Conservation (phyloP, 1,140 invertebrate species). For the Hyles euphorbiae region DNA sequence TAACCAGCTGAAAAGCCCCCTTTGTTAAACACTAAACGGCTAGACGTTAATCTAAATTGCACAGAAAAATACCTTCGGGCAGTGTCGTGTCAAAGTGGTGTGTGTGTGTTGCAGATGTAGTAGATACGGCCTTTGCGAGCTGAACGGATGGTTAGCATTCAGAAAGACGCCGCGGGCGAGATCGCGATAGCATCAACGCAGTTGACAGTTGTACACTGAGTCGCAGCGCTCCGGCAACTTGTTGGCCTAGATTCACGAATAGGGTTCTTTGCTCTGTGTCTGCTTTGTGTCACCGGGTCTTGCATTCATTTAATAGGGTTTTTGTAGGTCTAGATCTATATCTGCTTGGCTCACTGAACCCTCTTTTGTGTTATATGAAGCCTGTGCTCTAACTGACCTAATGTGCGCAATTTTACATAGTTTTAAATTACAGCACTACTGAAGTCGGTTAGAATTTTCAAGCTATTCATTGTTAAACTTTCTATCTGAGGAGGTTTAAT, state of each 20-base stretch:
- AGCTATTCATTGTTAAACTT: no score
- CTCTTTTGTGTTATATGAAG: no score
- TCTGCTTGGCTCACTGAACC: no score
- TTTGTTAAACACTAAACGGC: slow-evolving; percentile 38
- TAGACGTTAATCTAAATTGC: slow-evolving; percentile 49
- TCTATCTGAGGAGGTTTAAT: no score
- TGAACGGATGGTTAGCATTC: slow-evolving; percentile 62
- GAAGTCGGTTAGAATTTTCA: no score
- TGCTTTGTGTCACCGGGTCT: no score
- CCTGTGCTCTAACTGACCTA: no score
- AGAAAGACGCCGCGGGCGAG: slow-evolving; percentile 55
- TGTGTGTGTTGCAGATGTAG: slow-evolving; percentile 34
- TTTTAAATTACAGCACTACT: no score
- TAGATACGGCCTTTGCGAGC: slow-evolving; percentile 44
- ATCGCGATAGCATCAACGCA: slow-evolving; percentile 54
- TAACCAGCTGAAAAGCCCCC: slow-evolving; percentile 7
- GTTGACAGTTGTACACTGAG: slow-evolving; percentile 26
- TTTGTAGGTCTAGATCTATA: no score
- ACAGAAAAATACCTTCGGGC: slow-evolving; percentile 53
- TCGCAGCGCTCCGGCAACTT: slow-evolving; percentile 7
- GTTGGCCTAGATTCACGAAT: neutral
- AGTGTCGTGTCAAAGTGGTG: slow-evolving; percentile 48
- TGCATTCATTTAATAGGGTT: no score
- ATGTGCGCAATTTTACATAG: no score
- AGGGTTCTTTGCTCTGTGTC: no score